Base-by-base conservation (phyloP, 2,797 vertebrate species). In the Fistularia commersonii region DNA sequence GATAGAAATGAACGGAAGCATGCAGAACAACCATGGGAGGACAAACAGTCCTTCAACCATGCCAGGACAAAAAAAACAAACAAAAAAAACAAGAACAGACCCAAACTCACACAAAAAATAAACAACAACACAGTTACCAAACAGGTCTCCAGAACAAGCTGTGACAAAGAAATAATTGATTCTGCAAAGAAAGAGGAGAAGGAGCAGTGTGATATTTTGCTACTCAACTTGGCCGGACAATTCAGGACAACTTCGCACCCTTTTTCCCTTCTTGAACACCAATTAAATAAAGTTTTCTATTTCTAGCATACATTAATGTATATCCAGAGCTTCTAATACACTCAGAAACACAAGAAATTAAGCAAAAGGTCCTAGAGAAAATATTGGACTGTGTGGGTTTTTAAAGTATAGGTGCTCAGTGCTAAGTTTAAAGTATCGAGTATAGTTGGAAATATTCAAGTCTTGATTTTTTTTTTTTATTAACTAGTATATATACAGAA, bases 81-180 rank as follows among this genome's bases (percentile, higher is more conserved):
- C 54, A 31, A 7, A 35, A 54, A 33, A 61, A 33, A 42, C 32
- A 35, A 13, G 6, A 23, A 23, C 23, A 23, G n/a, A 23, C 23
- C 23, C 23, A 23, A 23, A 23, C 23, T 10, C 7, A 36, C 35
- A 8, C 35, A n/a, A 15, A 32, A 48, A 46, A 51, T 64, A 71
- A 8, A 64, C 51, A 64, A 66, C n/a, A 59, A 2, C 36, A 60
- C n/a, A 50, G 68, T 91, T 91, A 90, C 90, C 89, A 11, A 70
- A 74, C 83, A 87, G 61, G 83, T 88, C 74, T 91, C 90, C 88
- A 91, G 85, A 78, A 86, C 77, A 54, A 91, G 88, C 79, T 92
- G 81, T 60, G 91, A 92, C 74, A 91, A 79, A 80, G 90, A 91
- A 61, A 92, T 76, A 85, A 91, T 81, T 41, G 91, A 93, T 77